A percentile compares a stretch with the other conserved stretches of the same genome.
phyloP scores from a whole-genome alignment of 37 sponge, comb jelly and placozoan species.

The Geodia barretti region DNA sequence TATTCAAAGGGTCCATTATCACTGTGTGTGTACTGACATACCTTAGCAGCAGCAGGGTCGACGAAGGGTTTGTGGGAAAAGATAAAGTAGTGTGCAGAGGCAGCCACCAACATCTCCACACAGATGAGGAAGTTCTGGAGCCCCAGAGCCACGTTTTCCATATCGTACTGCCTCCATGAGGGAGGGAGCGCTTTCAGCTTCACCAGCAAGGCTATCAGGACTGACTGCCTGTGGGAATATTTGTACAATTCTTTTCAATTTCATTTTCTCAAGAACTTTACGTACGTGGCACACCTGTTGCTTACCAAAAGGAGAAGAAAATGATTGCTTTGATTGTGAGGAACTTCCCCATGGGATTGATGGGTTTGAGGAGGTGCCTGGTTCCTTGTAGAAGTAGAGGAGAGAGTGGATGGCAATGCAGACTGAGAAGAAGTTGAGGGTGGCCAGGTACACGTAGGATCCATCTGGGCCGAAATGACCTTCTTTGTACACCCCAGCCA shows the following conservation, averaged over 20 bases:
- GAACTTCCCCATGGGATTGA: slow-evolving; percentile 88
- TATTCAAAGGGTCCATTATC: no score
- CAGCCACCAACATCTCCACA: slow-evolving; percentile 91
- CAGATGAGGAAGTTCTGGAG: slow-evolving; percentile 87
- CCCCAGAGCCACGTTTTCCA: slow-evolving; percentile 52
- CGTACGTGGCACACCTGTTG: no score
- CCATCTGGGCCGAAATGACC: slow-evolving; percentile 37
- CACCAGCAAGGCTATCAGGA: slow-evolving; percentile 62
- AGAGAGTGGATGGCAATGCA: slow-evolving; percentile 79
- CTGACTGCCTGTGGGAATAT: slow-evolving; percentile 53
- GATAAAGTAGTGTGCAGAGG: slow-evolving; percentile 84
- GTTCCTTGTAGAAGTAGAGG: slow-evolving; percentile 84
- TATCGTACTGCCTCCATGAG: slow-evolving; percentile 56
- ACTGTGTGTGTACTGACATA: background rate
- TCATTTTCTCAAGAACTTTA: background rate
- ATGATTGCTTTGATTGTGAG: slow-evolving; percentile 85
- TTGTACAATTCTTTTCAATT: background rate
- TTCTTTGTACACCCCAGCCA: slow-evolving; percentile 59
- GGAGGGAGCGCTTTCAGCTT: slow-evolving; percentile 33
- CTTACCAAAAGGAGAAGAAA: slow-evolving; percentile 93
- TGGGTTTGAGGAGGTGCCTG: slow-evolving; percentile 69
- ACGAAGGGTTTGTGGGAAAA: slow-evolving; percentile 93
- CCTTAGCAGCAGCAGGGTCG: slow-evolving; percentile 64
- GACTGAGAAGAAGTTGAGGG: slow-evolving; percentile 62
- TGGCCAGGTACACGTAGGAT: slow-evolving; percentile 67